These are phyloP conservation scores for Eledona agricola DNA, from an alignment of 2,888 invertebrate genomes.

Conservation along the genomic window DNA sequence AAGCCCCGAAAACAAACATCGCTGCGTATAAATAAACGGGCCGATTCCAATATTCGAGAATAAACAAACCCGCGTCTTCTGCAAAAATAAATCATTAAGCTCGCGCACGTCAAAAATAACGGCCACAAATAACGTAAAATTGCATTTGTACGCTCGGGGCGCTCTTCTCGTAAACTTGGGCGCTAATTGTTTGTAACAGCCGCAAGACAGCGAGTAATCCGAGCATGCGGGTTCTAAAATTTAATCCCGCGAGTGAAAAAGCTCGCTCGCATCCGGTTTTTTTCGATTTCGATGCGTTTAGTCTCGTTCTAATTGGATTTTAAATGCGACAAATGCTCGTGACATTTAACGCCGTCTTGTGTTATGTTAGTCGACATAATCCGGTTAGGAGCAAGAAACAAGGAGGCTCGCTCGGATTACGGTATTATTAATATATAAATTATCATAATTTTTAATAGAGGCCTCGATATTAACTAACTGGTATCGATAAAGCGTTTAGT, in stretches of 20 bases:
- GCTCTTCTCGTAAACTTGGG: neutral
- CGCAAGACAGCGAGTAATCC: slow-evolving; percentile 6
- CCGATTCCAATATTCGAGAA: slow-evolving; percentile 35
- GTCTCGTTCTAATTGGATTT: slow-evolving; percentile 28
- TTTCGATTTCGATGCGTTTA: neutral
- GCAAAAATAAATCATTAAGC: slow-evolving; percentile 55
- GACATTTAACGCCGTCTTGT: slow-evolving; percentile 3
- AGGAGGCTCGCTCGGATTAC: slow-evolving; percentile 43
- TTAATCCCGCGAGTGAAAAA: slow-evolving; percentile 24
- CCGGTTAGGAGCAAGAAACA: slow-evolving; percentile 38
- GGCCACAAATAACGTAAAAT: slow-evolving; percentile 18
- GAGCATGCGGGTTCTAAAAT: slow-evolving; percentile 15
- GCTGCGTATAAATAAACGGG: slow-evolving; percentile 36
- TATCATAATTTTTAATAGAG: slow-evolving; percentile 47
- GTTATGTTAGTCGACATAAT: slow-evolving; percentile 20
- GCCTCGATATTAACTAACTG: slow-evolving; percentile 43
- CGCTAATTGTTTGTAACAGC: slow-evolving; percentile 14
- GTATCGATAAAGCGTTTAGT: slow-evolving; percentile 53
- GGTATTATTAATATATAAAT: slow-evolving; percentile 42
- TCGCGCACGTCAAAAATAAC: slow-evolving; percentile 22
- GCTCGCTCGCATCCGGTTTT: slow-evolving; percentile 44
- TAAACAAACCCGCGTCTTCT: slow-evolving; percentile 51
- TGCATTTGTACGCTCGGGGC: slow-evolving; percentile 3
- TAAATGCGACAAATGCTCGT: slow-evolving; percentile 3
- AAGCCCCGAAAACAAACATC: slow-evolving; percentile 34